These are phyloP conservation scores for Drosophila pallidifrons DNA, from an alignment of 1,140 invertebrate species.

Conservation along the genomic window DNA sequence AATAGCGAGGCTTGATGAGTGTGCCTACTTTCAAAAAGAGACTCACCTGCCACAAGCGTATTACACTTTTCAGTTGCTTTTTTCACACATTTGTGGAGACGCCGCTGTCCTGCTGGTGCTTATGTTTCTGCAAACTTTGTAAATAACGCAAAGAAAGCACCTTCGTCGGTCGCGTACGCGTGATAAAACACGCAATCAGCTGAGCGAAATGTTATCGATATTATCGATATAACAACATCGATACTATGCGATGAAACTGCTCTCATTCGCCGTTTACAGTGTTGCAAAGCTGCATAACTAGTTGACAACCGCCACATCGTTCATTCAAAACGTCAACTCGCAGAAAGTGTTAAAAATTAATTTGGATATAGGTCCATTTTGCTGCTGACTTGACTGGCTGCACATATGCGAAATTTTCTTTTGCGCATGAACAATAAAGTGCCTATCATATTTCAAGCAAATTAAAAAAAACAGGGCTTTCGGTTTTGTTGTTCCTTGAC, in stretches of 20 bases:
- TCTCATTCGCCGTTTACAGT: neutral
- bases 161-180: slow-evolving; percentile 28
- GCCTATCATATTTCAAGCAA: slow-evolving; percentile 16
- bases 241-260: slow-evolving; percentile 22
- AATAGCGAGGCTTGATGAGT: neutral
- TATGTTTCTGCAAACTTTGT: slow-evolving; percentile 53
- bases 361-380: neutral
- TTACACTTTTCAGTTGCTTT: slow-evolving; percentile 47
- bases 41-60: slow-evolving; percentile 41
- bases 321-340: slow-evolving; percentile 1
- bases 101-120: slow-evolving; percentile 18
- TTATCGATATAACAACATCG: slow-evolving; percentile 17
- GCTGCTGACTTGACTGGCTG: neutral
- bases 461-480: neutral
- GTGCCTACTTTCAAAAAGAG: neutral
- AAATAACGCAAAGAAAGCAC: slow-evolving; percentile 52
- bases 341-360: neutral
- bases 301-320: neutral
- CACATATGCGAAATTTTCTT: neutral
- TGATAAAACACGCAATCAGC: slow-evolving; percentile 42
- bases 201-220: slow-evolving; percentile 40
- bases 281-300: neutral
- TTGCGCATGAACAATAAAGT: slow-evolving; percentile 18
- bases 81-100: slow-evolving; percentile 64
- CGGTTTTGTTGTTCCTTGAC: neutral